Evolutionary conservation across 1,140 invertebrate species (phyloP).

Genomic region (Drosophila erecta): DNA sequence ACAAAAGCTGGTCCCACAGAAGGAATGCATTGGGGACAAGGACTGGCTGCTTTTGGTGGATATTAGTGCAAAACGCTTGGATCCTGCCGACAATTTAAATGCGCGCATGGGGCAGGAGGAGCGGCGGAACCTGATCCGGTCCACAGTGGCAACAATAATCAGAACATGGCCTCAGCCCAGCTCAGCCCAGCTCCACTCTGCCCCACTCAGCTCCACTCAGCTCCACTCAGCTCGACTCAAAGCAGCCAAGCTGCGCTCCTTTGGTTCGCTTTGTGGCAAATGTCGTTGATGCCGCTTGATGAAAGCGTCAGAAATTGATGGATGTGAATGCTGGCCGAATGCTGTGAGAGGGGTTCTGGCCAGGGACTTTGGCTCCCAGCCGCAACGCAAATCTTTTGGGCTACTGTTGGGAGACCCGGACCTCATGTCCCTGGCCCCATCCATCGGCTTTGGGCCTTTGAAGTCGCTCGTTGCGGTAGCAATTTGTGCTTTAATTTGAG

Average conservation of each 20-base stretch:
- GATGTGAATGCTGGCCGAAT: constrained; percentile 73
- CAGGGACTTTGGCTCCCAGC: constrained; percentile 63
- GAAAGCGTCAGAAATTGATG: constrained; percentile 85
- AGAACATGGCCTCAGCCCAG: constrained; percentile 60
- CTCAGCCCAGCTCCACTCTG: constrained; percentile 1
- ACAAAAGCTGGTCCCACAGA: constrained; percentile 17
- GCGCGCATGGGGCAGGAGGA: constrained; percentile 43
- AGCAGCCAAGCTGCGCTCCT: neutral
- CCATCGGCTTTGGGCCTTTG: constrained; percentile 65
- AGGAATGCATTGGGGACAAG: constrained; percentile 74
- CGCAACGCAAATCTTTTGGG: constrained; percentile 80
- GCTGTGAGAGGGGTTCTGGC: constrained; percentile 22
- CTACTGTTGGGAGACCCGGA: constrained; percentile 45
- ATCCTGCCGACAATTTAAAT: constrained; percentile 84
- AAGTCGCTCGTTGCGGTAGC: constrained; percentile 73
- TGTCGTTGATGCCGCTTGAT: constrained; percentile 71
- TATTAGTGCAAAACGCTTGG: constrained; percentile 82
- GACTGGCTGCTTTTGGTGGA: constrained; percentile 69
- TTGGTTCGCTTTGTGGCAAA: constrained; percentile 70
- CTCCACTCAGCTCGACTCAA: constrained; percentile 3
- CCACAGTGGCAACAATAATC: constrained; percentile 79
- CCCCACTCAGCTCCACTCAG: neutral
- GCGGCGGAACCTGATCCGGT: constrained; percentile 25
- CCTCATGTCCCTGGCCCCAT: neutral
- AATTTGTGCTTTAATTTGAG: constrained; percentile 83